Conservation (phyloP, 2,888 invertebrate genomes). For the Acleris holmiana region DNA sequence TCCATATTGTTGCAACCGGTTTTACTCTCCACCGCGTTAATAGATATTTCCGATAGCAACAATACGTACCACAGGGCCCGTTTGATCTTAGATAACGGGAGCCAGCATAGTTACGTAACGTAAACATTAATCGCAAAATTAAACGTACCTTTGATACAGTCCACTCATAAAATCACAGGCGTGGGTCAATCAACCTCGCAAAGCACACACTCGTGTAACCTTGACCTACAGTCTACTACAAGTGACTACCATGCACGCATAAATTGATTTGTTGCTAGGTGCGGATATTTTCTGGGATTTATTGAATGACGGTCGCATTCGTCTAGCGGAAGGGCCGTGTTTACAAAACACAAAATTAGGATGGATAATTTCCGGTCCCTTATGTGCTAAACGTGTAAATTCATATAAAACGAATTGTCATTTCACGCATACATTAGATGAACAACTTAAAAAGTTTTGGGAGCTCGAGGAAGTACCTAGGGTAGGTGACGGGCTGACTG, state of each 20-base stretch:
- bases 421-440: conserved; percentile 1
- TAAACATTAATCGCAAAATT: background rate
- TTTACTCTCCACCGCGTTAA: background rate
- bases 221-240: background rate
- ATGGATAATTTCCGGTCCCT: background rate
- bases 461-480: conserved; percentile 3
- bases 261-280: background rate
- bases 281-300: background rate
- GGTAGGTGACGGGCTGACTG: background rate
- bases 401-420: background rate
- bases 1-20: background rate
- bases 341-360: background rate
- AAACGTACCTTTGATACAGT: background rate
- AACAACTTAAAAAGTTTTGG: background rate
- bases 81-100: background rate
- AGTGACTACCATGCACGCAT: background rate
- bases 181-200: background rate
- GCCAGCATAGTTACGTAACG: background rate
- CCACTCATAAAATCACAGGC: conserved; percentile 2
- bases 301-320: background rate
- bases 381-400: background rate
- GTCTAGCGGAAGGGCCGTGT: background rate
- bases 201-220: background rate
- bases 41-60: background rate
- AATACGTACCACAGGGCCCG: background rate